phyloP scores from a whole-genome alignment of 2,888 invertebrate genomes.

The Spatulosminthurus flaviceps region DNA sequence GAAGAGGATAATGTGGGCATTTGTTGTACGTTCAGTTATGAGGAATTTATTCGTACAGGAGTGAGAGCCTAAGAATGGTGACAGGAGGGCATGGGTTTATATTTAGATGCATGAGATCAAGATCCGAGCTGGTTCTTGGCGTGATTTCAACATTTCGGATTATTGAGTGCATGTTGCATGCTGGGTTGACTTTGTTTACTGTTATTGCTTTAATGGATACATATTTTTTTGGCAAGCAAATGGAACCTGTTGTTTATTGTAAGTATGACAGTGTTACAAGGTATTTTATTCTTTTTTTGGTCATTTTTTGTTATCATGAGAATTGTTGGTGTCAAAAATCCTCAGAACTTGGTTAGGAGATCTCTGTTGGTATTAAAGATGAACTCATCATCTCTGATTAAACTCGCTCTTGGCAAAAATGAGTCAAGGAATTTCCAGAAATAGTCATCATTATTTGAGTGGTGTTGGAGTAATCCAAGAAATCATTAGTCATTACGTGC shows the following conservation, averaged over 20 bases:
- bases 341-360: background rate
- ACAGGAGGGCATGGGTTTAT: background rate
- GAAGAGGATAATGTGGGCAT: too few species aligned
- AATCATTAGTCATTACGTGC: conserved; percentile 12
- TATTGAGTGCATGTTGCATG: background rate
- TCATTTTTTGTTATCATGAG: background rate
- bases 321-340: background rate
- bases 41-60: background rate
- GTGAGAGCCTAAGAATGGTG: background rate
- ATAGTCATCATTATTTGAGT: background rate
- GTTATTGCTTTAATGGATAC: background rate
- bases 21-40: too few species aligned
- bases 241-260: background rate
- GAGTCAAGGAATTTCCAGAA: background rate
- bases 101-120: conserved; percentile 3
- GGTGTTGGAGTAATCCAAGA: conserved; percentile 10
- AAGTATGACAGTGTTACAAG: background rate
- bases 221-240: background rate
- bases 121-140: background rate
- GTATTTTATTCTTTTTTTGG: background rate
- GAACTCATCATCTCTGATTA: background rate
- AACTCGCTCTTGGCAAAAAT: background rate
- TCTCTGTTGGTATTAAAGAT: background rate
- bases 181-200: background rate
- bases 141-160: background rate